A percentile compares a stretch with the other conserved stretches of the same genome.
phyloP scores from a whole-genome alignment of 2,888 invertebrate genomes.

The Lepidocyrtinus sp. region DNA sequence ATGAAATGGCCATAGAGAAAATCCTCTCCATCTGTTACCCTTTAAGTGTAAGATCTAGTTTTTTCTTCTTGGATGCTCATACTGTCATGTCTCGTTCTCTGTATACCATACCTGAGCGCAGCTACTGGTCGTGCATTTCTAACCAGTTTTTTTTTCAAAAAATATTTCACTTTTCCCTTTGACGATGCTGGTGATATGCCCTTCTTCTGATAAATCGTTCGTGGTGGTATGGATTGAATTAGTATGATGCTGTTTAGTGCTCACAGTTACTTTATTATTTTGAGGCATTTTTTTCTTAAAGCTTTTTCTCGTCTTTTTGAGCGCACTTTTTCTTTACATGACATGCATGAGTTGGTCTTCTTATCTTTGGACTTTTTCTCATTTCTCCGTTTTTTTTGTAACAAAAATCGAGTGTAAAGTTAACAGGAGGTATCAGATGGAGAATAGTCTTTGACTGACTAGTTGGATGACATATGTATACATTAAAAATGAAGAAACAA shows the following conservation, averaged over 20 bases:
- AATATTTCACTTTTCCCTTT: constrained; percentile 45
- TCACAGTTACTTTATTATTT: constrained; percentile 3
- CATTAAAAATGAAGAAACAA: constrained; percentile 15
- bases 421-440: constrained; percentile 20
- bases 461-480: constrained; percentile 34
- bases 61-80: constrained; percentile 43
- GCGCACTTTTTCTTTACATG: constrained; percentile 42
- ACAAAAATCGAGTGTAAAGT: constrained; percentile 2
- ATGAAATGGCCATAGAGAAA: constrained; percentile 38
- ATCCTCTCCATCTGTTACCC: constrained; percentile 69
- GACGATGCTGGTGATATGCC: constrained; percentile 16
- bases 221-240: constrained; percentile 26
- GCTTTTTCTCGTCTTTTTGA: constrained; percentile 21
- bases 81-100: constrained; percentile 40
- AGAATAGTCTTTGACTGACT: constrained; percentile 11
- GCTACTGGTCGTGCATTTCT: constrained; percentile 69
- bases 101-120: constrained; percentile 15
- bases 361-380: constrained; percentile 25
- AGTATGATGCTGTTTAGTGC: constrained; percentile 8
- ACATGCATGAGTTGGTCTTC: constrained; percentile 36
- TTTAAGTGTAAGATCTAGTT: constrained; percentile 67
- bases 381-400: neutral
- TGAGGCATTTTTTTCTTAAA: constrained; percentile 16
- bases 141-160: constrained; percentile 68
- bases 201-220: constrained; percentile 5